Evolutionary conservation across 2,113 vertebrate species (phyloP).

Genomic region (Eublepharis macularius): DNA sequence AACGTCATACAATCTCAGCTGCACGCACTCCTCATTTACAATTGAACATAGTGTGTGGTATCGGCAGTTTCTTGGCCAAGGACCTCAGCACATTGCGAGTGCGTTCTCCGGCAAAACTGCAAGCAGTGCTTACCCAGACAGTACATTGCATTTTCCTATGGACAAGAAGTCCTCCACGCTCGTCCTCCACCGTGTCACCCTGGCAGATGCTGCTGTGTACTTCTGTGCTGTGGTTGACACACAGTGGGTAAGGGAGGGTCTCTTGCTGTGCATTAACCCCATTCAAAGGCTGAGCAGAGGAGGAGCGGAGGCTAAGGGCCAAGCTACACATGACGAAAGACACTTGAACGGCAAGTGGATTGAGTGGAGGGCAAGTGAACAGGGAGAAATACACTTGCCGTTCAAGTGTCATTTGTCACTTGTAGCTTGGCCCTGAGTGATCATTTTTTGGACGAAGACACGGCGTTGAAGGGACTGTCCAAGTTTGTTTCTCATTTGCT

Average conservation of each 20-base stretch:
- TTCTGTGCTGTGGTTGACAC: slow-evolving; percentile 11
- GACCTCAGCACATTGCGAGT: not conserved
- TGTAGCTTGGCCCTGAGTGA: too few relatives aligned
- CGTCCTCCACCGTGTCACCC: not conserved
- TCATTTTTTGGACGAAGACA: too few relatives aligned
- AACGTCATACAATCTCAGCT: not conserved
- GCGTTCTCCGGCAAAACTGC: not conserved
- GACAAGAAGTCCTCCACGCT: not conserved
- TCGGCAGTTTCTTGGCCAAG: not conserved
- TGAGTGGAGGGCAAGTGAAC: too few relatives aligned
- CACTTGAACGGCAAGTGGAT: too few relatives aligned
- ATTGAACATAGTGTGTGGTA: not conserved
- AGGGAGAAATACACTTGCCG: too few relatives aligned
- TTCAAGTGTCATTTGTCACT: too few relatives aligned
- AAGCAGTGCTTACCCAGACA: not conserved
- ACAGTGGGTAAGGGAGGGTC: not conserved
- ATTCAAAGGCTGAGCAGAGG: too few relatives aligned
- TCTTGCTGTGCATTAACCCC: not conserved
- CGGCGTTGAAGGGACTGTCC: too few relatives aligned
- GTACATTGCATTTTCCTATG: not conserved
- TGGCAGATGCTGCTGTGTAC: slow-evolving; percentile 9
- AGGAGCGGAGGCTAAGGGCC: not conserved
- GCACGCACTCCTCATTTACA: not conserved
- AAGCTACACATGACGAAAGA: too few relatives aligned
- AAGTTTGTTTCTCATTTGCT: too few relatives aligned